phyloP scores from a whole-genome alignment of 2,113 vertebrate species.

The Scartelaos histophorus region DNA sequence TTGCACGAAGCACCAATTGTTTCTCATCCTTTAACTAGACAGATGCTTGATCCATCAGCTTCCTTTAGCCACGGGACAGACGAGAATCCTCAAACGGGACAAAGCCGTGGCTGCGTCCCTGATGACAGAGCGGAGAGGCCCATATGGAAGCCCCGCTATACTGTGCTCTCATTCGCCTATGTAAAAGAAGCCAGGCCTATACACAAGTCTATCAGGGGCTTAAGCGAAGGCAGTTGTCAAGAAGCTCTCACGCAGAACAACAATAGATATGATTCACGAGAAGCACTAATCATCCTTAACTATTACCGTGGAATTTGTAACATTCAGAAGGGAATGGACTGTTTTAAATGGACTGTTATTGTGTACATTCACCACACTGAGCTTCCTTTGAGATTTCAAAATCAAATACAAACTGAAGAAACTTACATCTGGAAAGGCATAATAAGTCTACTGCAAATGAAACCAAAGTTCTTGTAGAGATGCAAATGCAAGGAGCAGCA shows the following conservation, averaged over 20 bases:
- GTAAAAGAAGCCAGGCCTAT: slow-evolving; percentile 13
- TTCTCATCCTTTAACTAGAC: slow-evolving; percentile 54
- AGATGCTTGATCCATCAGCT: slow-evolving; percentile 63
- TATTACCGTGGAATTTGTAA: slow-evolving; percentile 1
- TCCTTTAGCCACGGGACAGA: slow-evolving; percentile 30
- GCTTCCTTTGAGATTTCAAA: no score
- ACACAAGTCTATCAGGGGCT: slow-evolving; percentile 30
- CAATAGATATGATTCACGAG: slow-evolving; percentile 14
- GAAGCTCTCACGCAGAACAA: slow-evolving; percentile 26
- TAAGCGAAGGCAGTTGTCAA: slow-evolving; percentile 23
- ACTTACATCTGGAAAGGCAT: no score
- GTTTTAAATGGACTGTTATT: neutral
- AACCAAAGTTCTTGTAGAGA: no score
- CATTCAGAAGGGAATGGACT: neutral
- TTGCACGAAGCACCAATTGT: slow-evolving; percentile 44
- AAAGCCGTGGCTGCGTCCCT: slow-evolving; percentile 43
- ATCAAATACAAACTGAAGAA: no score
- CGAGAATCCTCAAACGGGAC: slow-evolving; percentile 51
- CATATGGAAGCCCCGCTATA: slow-evolving; percentile 37
- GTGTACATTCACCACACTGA: neutral
- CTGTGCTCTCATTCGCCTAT: slow-evolving; percentile 36
- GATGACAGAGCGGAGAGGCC: slow-evolving; percentile 50
- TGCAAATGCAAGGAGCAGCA: no score
- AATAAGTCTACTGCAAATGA: no score
- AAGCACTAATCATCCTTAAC: neutral